phyloP scores from a whole-genome alignment of 2,113 vertebrate species.

The Periophthalmus modestus region DNA sequence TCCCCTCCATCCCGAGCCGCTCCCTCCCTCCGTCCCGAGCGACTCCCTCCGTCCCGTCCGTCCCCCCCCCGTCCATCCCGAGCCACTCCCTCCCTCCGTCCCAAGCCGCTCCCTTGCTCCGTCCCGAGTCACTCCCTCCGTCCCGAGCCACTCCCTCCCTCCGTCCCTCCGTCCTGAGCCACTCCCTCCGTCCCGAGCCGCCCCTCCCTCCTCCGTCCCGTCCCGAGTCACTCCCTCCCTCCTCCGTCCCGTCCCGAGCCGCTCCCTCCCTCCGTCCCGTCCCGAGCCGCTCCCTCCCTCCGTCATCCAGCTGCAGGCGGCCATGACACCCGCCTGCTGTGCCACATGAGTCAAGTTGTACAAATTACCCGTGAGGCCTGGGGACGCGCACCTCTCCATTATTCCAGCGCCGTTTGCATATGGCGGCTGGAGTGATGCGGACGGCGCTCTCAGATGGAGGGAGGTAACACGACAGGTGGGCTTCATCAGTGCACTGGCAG shows the following conservation, averaged over 20 bases:
- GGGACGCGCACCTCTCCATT: constrained; percentile 72
- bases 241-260: too few species aligned
- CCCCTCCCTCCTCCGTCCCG: too few species aligned
- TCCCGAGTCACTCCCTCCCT: too few species aligned
- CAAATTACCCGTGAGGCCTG: constrained; percentile 75
- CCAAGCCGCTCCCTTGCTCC: too few species aligned
- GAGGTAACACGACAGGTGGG: constrained; percentile 77
- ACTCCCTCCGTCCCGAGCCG: too few species aligned
- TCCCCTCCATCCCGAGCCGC: too few species aligned
- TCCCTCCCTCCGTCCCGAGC: too few species aligned
- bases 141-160: too few species aligned
- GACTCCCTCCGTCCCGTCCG: too few species aligned
- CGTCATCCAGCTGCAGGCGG: constrained; percentile 45
- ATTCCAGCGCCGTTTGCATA: constrained; percentile 79
- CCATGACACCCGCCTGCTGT: constrained; percentile 59
- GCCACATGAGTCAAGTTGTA: constrained; percentile 53
- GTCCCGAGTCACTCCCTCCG: constrained; percentile 32
- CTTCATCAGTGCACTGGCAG: constrained; percentile 81
- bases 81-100: too few species aligned
- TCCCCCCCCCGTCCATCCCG: too few species aligned
- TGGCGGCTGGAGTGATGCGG: constrained; percentile 74
- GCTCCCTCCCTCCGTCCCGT: constrained; percentile 48
- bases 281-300: constrained; percentile 49
- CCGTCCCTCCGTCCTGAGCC: too few species aligned
- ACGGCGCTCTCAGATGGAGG: constrained; percentile 61